Evolutionary conservation across 2,797 vertebrate species (phyloP).

Genomic region (Okamejei kenojei): DNA sequence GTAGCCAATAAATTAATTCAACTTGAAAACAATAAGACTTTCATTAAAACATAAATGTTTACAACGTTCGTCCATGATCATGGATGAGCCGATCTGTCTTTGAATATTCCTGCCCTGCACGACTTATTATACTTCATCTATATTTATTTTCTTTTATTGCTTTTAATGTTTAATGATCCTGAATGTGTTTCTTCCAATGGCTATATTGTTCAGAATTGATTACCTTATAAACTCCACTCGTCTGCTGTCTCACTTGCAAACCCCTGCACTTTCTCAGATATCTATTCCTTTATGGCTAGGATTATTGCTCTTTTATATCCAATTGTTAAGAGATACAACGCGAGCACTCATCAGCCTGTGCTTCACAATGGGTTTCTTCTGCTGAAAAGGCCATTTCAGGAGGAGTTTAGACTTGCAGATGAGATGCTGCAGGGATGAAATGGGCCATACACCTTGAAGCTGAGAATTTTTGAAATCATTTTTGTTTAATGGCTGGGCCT

Average conservation of each 20-base stretch:
- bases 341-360: background rate
- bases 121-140: background rate
- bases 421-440: background rate
- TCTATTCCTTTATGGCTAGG: slow-evolving; percentile 11
- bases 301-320: background rate
- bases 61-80: background rate
- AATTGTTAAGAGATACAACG: background rate
- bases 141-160: slow-evolving; percentile 25
- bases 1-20: slow-evolving; percentile 13
- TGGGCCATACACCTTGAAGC: background rate
- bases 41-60: slow-evolving; percentile 26
- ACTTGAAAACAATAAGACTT: slow-evolving; percentile 13
- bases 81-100: background rate
- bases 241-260: background rate
- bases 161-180: slow-evolving; percentile 20
- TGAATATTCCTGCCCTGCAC: background rate
- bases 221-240: background rate
- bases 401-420: background rate
- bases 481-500: background rate
- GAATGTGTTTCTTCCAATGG: slow-evolving; percentile 19
- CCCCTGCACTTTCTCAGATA: background rate
- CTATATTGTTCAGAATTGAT: background rate
- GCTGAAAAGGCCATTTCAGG: background rate
- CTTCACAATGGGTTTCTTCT: background rate
- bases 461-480: background rate